Conservation (phyloP, 2,797 vertebrate genomes). For the Fringilla coelebs region DNA sequence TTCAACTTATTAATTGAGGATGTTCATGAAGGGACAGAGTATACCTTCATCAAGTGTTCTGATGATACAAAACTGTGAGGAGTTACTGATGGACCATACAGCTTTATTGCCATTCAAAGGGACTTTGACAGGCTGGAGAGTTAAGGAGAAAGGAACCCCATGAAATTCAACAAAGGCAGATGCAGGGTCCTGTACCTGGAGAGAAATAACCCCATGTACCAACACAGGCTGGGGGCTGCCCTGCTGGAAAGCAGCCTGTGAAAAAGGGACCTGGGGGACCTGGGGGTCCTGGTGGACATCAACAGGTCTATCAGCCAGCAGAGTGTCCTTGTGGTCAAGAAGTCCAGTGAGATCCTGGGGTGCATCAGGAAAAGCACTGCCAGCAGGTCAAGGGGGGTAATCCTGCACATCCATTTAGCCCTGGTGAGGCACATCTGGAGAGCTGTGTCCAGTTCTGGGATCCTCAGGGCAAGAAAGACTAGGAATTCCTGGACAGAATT, state of each 20-base stretch:
- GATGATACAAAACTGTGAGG: not conserved
- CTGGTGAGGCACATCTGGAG: not conserved
- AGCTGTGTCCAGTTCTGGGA: not conserved
- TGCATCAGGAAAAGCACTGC: not conserved
- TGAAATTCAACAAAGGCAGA: not conserved
- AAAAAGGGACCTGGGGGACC: not conserved
- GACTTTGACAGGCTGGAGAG: not conserved
- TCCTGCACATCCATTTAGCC: not conserved
- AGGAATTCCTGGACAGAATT: not conserved
- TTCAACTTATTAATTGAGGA: not conserved
- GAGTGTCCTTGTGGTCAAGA: not conserved
- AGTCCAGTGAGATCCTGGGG: not conserved
- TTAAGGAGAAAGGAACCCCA: not conserved
- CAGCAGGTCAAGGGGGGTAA: not conserved
- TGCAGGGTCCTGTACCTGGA: not conserved
- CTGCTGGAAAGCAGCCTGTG: not conserved
- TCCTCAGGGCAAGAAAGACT: not conserved
- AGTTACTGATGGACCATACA: not conserved
- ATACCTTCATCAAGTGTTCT: not conserved
- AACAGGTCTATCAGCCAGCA: not conserved
- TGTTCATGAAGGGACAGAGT: not conserved
- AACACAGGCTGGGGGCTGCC: not conserved
- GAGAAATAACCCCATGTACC: not conserved
- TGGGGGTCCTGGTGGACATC: not conserved
- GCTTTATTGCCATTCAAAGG: not conserved